A percentile compares a stretch with the other conserved stretches of the same genome.
These are phyloP conservation scores for Eulemur rubriventer DNA, from an alignment of 2,797 vertebrate species.

Conservation along the genomic window DNA sequence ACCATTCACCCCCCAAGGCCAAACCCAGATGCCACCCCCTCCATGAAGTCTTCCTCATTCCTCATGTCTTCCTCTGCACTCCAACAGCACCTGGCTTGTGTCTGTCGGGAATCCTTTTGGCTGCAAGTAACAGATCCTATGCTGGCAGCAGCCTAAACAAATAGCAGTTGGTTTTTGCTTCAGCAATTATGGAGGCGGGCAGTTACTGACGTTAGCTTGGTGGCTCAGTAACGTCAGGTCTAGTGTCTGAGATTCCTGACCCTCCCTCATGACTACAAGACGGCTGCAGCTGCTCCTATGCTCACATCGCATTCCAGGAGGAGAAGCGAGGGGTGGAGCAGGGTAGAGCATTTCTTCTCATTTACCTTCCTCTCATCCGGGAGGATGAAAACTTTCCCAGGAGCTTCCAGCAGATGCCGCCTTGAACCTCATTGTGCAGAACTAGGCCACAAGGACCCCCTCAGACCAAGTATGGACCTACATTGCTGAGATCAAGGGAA, in stretches of 20 bases:
- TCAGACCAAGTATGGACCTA: not conserved
- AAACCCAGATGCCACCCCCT: not conserved
- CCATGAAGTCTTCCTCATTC: not conserved
- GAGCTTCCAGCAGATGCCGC: not conserved
- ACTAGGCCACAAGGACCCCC: too few relatives aligned
- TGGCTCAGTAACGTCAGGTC: not conserved
- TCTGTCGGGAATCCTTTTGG: not conserved
- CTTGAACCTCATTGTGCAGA: not conserved
- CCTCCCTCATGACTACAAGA: not conserved
- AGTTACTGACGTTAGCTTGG: not conserved
- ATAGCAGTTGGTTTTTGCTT: not conserved
- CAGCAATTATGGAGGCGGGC: not conserved
- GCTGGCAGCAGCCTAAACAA: not conserved
- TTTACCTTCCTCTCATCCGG: not conserved
- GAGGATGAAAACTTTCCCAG: not conserved
- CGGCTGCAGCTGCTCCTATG: not conserved
- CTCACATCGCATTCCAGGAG: not conserved
- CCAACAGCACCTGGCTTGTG: not conserved
- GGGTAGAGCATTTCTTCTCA: not conserved
- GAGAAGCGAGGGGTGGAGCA: not conserved
- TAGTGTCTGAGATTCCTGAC: not conserved
- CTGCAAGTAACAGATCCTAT: not conserved
- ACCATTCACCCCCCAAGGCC: not conserved
- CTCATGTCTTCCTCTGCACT: not conserved
- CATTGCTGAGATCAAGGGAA: not conserved